phyloP scores from a whole-genome alignment of 2,797 vertebrate species.

The Takifugu rubripes region DNA sequence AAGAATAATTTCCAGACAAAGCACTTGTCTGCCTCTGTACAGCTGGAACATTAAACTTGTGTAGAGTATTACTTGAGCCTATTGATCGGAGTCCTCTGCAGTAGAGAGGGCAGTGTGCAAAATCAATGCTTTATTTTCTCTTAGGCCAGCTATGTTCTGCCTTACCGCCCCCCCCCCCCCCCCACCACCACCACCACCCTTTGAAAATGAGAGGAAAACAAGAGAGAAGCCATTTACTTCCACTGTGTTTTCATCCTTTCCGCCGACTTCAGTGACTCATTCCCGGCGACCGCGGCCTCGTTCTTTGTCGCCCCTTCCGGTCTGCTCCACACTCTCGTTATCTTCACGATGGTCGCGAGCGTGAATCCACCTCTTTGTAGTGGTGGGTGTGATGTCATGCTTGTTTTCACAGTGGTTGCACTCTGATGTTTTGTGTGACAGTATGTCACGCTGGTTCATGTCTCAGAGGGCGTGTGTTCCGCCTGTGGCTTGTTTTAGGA shows the following conservation, averaged over 20 bases:
- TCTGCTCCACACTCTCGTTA: slow-evolving; percentile 22
- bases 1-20: slow-evolving; percentile 71
- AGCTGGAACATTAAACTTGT: slow-evolving; percentile 70
- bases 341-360: slow-evolving; percentile 19
- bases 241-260: slow-evolving; percentile 30
- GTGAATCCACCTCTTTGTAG: slow-evolving; percentile 31
- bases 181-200: slow-evolving; percentile 20
- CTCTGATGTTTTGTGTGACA: slow-evolving; percentile 18
- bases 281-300: slow-evolving; percentile 10
- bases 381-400: slow-evolving; percentile 32
- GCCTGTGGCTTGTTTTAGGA: slow-evolving; percentile 4
- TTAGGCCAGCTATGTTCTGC: slow-evolving; percentile 62
- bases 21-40: slow-evolving; percentile 63
- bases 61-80: slow-evolving; percentile 70
- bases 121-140: slow-evolving; percentile 79
- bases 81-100: slow-evolving; percentile 70
- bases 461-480: slow-evolving; percentile 11
- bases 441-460: slow-evolving; percentile 9
- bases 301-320: slow-evolving; percentile 16
- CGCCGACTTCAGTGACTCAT: slow-evolving; percentile 32
- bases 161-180: slow-evolving; percentile 25
- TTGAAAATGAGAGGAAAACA: slow-evolving; percentile 60
- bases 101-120: slow-evolving; percentile 65
- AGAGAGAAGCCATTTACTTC: slow-evolving; percentile 38
- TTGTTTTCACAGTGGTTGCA: slow-evolving; percentile 21